These are phyloP conservation scores for Hermaeophaga mercurialis DNA, from an alignment of 2,888 invertebrate genomes.

Conservation along the genomic window DNA sequence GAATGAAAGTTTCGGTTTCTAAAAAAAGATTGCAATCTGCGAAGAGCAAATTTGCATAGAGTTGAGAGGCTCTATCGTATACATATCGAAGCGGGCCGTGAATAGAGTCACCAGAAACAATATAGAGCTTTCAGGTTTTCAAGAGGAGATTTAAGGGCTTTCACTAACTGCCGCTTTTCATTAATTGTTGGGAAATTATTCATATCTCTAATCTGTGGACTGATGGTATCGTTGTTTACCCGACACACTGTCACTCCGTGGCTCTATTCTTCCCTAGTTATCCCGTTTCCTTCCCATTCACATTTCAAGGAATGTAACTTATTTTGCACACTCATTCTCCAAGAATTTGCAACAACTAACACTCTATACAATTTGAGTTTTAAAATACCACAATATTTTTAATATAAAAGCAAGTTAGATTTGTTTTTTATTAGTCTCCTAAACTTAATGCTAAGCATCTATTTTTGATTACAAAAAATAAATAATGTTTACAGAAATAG, in stretches of 20 bases:
- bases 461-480: too few relatives aligned
- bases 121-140: conserved; percentile 47
- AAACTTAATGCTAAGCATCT: too few relatives aligned
- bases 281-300: too few relatives aligned
- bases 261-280: too few relatives aligned
- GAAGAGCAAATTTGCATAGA: conserved; percentile 53
- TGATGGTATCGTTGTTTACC: conserved; percentile 54
- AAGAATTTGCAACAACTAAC: too few relatives aligned
- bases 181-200: conserved; percentile 56
- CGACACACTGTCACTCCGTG: conserved; percentile 22
- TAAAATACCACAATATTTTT: too few relatives aligned
- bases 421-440: too few relatives aligned
- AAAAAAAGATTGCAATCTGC: conserved; percentile 52
- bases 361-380: too few relatives aligned
- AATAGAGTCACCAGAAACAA: conserved; percentile 52
- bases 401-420: too few relatives aligned
- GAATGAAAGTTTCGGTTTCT: conserved; percentile 13
- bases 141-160: conserved; percentile 53
- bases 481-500: too few relatives aligned
- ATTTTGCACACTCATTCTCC: too few relatives aligned
- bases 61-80: conserved; percentile 50
- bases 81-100: conserved; percentile 52
- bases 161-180: conserved; percentile 53
- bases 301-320: too few relatives aligned
- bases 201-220: conserved; percentile 56